A percentile compares a stretch with the other conserved stretches of the same genome.
These are phyloP conservation scores for Fragum sueziense DNA, from an alignment of 2,888 invertebrate genomes.

Conservation along the genomic window DNA sequence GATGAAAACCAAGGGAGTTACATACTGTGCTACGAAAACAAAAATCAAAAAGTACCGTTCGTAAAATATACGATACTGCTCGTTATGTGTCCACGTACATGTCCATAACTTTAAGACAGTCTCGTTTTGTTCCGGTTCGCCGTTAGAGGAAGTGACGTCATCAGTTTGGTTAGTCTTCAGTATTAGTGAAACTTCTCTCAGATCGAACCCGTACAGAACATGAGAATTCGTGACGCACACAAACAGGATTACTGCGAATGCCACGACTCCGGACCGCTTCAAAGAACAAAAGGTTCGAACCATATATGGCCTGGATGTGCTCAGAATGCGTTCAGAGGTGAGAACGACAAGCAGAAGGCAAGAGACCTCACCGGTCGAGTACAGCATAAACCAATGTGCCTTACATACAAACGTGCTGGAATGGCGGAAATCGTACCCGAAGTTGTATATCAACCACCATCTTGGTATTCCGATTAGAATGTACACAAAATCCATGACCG, in stretches of 20 bases:
- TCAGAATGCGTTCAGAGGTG: conserved; percentile 8
- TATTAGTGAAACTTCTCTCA: neutral
- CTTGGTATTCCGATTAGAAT: conserved; percentile 4
- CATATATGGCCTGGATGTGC: conserved; percentile 16
- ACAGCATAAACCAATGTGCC: conserved; percentile 3
- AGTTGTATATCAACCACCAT: conserved; percentile 19
- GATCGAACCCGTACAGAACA: conserved; percentile 13
- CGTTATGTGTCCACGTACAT: neutral
- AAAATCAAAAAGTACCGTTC: neutral
- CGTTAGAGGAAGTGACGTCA: neutral
- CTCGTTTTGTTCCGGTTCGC: neutral
- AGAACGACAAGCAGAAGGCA: neutral
- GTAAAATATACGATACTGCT: neutral
- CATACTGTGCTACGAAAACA: neutral
- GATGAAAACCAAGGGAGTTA: neutral
- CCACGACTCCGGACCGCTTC: neutral
- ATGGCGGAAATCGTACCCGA: neutral
- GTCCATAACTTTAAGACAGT: neutral
- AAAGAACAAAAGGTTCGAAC: conserved; percentile 1
- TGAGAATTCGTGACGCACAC: neutral
- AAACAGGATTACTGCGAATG: neutral
- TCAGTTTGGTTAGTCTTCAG: neutral
- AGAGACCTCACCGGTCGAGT: neutral
- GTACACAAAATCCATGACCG: neutral
- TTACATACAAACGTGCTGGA: neutral